phyloP scores from a whole-genome alignment of 2,113 vertebrate genomes.

The Varanus salvator region DNA sequence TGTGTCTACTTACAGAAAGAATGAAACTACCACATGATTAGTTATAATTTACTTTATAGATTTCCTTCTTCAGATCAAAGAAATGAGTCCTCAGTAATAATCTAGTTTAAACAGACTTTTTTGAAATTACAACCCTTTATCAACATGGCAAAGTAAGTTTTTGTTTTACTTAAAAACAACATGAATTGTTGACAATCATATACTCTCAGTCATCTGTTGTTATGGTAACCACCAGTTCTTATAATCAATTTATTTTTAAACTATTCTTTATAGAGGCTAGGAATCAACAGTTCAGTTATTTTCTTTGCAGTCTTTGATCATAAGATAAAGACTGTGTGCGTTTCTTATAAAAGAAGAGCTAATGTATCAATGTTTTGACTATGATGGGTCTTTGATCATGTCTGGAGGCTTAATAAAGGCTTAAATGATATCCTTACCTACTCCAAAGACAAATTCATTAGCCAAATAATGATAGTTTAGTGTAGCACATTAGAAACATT shows the following conservation, averaged over 20 bases:
- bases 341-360: slow-evolving; percentile 38
- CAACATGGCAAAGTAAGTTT: not conserved
- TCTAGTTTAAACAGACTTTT: not conserved
- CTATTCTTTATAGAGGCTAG: not conserved
- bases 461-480: slow-evolving; percentile 49
- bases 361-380: slow-evolving; percentile 27
- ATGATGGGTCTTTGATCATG: slow-evolving; percentile 51
- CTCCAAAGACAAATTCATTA: slow-evolving; percentile 48
- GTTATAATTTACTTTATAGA: not conserved
- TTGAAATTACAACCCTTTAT: slow-evolving; percentile 1
- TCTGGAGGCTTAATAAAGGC: slow-evolving; percentile 9
- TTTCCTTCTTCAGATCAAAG: slow-evolving; percentile 6
- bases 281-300: slow-evolving; percentile 19
- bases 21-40: not conserved
- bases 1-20: slow-evolving; percentile 14
- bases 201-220: not conserved
- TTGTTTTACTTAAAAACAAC: not conserved
- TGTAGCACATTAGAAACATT: slow-evolving; percentile 39
- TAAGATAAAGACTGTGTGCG: slow-evolving; percentile 30
- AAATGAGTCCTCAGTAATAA: not conserved
- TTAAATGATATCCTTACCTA: slow-evolving; percentile 46
- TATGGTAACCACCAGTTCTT: slow-evolving; percentile 22
- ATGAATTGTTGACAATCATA: not conserved
- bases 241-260: slow-evolving; percentile 32
- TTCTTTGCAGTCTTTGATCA: slow-evolving; percentile 57